Evolutionary conservation across 2,888 invertebrate genomes (phyloP), one percentile per base, ranked within the genome.

Genomic region (Trichacis sp.): DNA sequence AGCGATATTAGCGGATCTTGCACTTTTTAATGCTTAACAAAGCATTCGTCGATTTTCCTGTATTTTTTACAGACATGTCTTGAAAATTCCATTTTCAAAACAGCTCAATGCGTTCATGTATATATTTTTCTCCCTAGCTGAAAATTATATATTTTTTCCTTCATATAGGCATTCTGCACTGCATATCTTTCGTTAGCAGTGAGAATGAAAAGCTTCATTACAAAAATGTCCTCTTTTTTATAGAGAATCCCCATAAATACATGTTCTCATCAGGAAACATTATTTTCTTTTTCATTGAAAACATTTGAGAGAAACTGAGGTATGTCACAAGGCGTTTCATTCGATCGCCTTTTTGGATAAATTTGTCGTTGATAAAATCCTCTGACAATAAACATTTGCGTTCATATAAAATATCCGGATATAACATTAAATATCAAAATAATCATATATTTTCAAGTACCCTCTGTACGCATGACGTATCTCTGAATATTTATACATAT

Each of bases 241-340:
- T 2, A n/a, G 15, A 24, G 8, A 24, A 8, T 24, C 4, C 8
- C 24, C 4, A 24, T 5, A 24, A 24, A 24, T 24, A 24, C 8
- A 24, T 24, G 24, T 8, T 5, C 8, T 24, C 8, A 8, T 24
- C 24, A 8, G 24, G 24, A 24, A 24, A 29, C 29, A 29, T 29
- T 9, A 29, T 6, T 6, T 29, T 29, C 29, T 33, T 33, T 33
- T 33, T n/a, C 33, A 42, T 45, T 63, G 57, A 65, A 62, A 38
- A 47, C 64, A 69, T 42, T 63, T 62, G 56, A 60, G 62, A 49
- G 43, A 30, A 36, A 71, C 69, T 80, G 81, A 82, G 81, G 81
- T 81, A 82, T 80, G 73, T 81, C 77, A 77, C 79, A 80, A 78
- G 81, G 77, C 77, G 79, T 73, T 65, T 74, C 52, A 62, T 71